Conservation (phyloP, 2,797 vertebrate species). For the Alfaro cultratus region DNA sequence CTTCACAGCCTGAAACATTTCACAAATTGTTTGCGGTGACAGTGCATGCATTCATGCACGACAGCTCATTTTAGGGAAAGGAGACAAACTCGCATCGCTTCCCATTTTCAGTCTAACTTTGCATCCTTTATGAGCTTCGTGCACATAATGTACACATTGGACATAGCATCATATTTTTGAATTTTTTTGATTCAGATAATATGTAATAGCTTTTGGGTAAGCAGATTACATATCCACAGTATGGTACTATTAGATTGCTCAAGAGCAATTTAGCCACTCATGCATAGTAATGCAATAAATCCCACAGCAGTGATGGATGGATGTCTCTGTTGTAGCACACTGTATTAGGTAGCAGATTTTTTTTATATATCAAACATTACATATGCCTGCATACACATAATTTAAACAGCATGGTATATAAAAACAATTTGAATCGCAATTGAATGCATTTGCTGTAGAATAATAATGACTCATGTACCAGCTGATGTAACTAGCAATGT, state of each 20-base stretch:
- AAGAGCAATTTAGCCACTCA: slow-evolving; percentile 2
- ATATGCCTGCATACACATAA: neutral
- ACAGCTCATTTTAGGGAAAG: neutral
- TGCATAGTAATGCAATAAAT: slow-evolving; percentile 23
- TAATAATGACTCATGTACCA: neutral
- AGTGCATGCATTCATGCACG: neutral
- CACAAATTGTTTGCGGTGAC: neutral
- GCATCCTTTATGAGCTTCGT: neutral
- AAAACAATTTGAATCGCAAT: too few species aligned
- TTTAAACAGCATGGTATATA: neutral
- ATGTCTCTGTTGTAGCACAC: neutral
- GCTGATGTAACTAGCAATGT: neutral
- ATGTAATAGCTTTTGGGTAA: slow-evolving; percentile 17
- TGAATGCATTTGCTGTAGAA: too few species aligned
- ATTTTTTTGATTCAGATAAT: slow-evolving; percentile 9
- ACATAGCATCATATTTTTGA: neutral
- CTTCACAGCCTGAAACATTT: neutral
- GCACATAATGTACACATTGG: neutral
- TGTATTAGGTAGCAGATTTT: neutral
- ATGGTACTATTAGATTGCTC: slow-evolving; percentile 2
- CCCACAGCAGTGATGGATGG: slow-evolving; percentile 3
- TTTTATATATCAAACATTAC: neutral
- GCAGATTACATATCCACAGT: slow-evolving; percentile 13
- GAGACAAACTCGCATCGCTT: neutral
- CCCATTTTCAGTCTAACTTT: neutral